Evolutionary conservation across 2,797 vertebrate species (phyloP).

Genomic region (Petrocephalus sullivani): DNA sequence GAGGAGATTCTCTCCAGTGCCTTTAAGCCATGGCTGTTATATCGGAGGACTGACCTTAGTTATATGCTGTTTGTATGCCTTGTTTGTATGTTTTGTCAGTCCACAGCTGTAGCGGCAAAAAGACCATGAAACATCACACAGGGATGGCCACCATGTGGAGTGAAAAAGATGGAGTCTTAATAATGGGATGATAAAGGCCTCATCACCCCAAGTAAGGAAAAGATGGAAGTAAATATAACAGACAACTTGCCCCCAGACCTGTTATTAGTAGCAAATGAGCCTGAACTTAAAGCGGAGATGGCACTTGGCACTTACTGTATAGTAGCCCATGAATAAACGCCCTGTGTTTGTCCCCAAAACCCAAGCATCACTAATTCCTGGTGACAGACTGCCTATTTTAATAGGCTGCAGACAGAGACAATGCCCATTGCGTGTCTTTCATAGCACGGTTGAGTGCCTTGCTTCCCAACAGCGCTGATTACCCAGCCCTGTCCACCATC

Average conservation of each 20-base stretch:
- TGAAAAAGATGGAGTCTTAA: background rate
- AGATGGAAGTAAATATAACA: slow-evolving; percentile 21
- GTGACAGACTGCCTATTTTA: slow-evolving; percentile 19
- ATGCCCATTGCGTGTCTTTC: slow-evolving; percentile 1
- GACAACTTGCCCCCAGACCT: slow-evolving; percentile 14
- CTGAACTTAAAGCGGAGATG: slow-evolving; percentile 25
- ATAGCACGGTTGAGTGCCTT: slow-evolving; percentile 25
- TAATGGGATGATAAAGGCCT: slow-evolving; percentile 11
- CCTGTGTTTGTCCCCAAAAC: slow-evolving; percentile 13
- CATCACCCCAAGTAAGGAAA: slow-evolving; percentile 17
- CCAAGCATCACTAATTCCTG: slow-evolving; percentile 14
- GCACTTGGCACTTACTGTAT: background rate
- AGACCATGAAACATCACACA: slow-evolving; percentile 9
- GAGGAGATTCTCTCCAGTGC: background rate
- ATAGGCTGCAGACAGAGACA: slow-evolving; percentile 24
- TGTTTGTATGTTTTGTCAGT: background rate
- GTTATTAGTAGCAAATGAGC: slow-evolving; percentile 30
- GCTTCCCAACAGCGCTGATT: slow-evolving; percentile 19
- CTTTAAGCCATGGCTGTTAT: background rate
- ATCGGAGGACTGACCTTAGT: background rate
- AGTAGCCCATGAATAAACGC: slow-evolving; percentile 24
- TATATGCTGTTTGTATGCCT: background rate
- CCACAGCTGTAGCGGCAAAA: background rate
- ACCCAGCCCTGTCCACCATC: background rate
- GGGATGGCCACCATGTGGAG: background rate